Evolutionary conservation across 2,113 vertebrate species (phyloP), one percentile per base, ranked within the genome.

Genomic region (Paratilapia polleni): DNA sequence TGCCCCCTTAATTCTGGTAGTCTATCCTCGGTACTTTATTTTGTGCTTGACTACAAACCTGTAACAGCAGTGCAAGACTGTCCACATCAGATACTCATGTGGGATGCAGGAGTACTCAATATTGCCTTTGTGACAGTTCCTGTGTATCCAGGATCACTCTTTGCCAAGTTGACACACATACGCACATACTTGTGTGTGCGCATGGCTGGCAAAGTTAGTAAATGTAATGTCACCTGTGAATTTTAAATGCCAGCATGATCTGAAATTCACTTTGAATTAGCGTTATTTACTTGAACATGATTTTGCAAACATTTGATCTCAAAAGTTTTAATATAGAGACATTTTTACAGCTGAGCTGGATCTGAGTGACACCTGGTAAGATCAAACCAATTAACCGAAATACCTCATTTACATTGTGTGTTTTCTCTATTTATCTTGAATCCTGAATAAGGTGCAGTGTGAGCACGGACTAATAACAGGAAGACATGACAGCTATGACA

Each of bases 401-500:
- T 28, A n/a, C 1, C 49, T 77, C 28, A 8, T 1, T 22, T 63
- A 24, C 41, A 28, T 31, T 82, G 9, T 60, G 36, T 1, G 1
- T 49, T 73, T 80, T 61, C 12, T 78, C 38, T 68, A 54, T 61
- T 85, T 60, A 34, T 19, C 38, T 68, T 62, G 56, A 82, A 81
- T 56, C 13, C 41, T 52, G 81, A 73, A 64, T 66, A 22, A 47
- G 41, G 20, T 73, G 57, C 31, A 17, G 43, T n/a, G 4, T 28
- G 70, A 64, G 41, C 76, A 70, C 13, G 24, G 52, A 70, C 52
- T 83, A 22, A 68, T 80, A 77, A 68, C 22, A 56, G 56, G 36
- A 63, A 58, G 31, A 78, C 76, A 83, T 59, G 78, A 47, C 82
- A 87, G 74, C 83, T 87, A 85, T 77, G 85, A 85, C 81, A 56